phyloP scores from a whole-genome alignment of 1,140 invertebrate genomes.

The Rhopalosiphum padi region DNA sequence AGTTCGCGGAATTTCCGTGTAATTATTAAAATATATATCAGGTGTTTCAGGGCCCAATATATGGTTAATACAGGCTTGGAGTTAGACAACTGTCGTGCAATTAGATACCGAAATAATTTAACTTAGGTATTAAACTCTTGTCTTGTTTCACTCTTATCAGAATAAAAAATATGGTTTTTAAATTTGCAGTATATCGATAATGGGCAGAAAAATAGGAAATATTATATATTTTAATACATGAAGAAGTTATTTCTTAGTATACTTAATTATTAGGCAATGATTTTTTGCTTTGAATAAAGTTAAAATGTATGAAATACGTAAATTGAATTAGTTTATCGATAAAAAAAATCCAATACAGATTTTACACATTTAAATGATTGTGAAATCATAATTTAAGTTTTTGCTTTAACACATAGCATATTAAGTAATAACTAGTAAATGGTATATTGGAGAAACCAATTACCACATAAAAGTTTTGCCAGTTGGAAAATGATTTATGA shows the following conservation, averaged over 20 bases:
- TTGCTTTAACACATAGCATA: not conserved
- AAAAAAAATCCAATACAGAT: not conserved
- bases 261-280: not conserved
- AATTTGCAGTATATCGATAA: too few relatives aligned
- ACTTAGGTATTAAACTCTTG: too few relatives aligned
- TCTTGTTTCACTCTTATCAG: too few relatives aligned
- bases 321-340: not conserved
- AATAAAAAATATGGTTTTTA: too few relatives aligned
- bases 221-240: not conserved
- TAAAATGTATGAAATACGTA: not conserved
- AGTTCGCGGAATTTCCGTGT: not conserved
- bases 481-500: slow-evolving; percentile 21
- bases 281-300: not conserved
- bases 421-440: not conserved
- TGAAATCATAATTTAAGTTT: not conserved
- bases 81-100: not conserved
- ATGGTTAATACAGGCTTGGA: not conserved
- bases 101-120: not conserved
- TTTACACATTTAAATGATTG: not conserved
- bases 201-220: not conserved
- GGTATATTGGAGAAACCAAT: not conserved
- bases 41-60: not conserved
- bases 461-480: slow-evolving; percentile 8
- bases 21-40: not conserved
- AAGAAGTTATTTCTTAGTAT: too few relatives aligned